These are phyloP conservation scores for Eleginops maclovinus DNA, from an alignment of 2,113 vertebrate genomes.

Conservation along the genomic window DNA sequence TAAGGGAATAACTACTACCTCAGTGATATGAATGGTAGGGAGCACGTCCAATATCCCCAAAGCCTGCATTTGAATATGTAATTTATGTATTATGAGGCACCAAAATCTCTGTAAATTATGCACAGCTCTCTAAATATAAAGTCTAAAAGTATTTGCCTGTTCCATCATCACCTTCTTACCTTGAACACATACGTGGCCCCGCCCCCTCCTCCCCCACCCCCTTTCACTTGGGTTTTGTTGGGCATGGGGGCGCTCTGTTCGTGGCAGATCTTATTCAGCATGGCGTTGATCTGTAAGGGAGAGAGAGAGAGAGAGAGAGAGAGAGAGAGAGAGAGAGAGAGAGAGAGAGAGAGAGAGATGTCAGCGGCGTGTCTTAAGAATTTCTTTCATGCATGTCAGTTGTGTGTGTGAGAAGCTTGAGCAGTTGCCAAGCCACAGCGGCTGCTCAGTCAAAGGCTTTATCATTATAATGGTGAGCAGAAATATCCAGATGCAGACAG, in stretches of 20 bases:
- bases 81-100: no score
- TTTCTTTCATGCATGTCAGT: conserved; percentile 29
- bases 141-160: neutral
- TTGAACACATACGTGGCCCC: conserved; percentile 98
- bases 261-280: conserved; percentile 91
- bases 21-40: neutral
- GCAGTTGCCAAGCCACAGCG: conserved; percentile 27
- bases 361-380: conserved; percentile 43
- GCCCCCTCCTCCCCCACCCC: conserved; percentile 95
- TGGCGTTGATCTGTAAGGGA: conserved; percentile 83
- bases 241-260: conserved; percentile 91
- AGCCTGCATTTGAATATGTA: neutral
- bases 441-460: conserved; percentile 21
- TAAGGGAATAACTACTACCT: neutral
- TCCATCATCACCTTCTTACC: conserved; percentile 78
- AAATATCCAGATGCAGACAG: conserved; percentile 22
- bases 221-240: conserved; percentile 91
- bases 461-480: conserved; percentile 35
- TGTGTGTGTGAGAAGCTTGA: conserved; percentile 16
- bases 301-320: conserved; percentile 47
- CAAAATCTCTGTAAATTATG: no score
- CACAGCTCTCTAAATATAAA: no score
- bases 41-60: neutral
- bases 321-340: conserved; percentile 47
- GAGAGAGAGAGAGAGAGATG: conserved; percentile 38